Percentiles rank a stretch among this genome's conserved stretches.
Evolutionary conservation across 1,140 invertebrate species (phyloP).

Genomic region (Drosophila miranda): DNA sequence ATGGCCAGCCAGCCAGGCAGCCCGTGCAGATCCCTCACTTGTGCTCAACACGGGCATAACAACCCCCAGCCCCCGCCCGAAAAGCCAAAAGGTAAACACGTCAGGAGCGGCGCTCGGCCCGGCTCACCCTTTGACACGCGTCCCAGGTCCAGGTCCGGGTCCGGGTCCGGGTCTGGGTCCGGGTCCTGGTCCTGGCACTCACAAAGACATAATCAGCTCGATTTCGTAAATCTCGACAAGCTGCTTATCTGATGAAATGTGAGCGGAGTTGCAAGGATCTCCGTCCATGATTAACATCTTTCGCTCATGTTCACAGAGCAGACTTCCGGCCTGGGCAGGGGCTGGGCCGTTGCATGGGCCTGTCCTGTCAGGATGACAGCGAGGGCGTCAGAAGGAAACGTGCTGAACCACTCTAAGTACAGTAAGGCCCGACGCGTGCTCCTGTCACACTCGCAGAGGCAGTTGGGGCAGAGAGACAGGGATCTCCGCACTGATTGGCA

Average conservation of each 20-base stretch:
- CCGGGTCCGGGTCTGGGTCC: conserved; percentile 1
- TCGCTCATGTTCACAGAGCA: conserved; percentile 28
- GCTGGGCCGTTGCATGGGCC: background rate
- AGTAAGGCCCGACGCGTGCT: conserved; percentile 66
- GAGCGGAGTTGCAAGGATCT: conserved; percentile 67
- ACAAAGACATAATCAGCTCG: conserved; percentile 75
- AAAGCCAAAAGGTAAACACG: conserved; percentile 77
- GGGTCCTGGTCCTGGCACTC: conserved; percentile 18
- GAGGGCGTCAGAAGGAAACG: conserved; percentile 40
- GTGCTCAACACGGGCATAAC: conserved; percentile 21
- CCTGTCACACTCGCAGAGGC: conserved; percentile 43
- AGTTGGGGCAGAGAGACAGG: conserved; percentile 1
- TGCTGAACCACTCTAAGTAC: conserved; percentile 55
- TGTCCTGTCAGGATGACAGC: conserved; percentile 67
- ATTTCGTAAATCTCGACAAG: conserved; percentile 81
- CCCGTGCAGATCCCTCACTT: conserved; percentile 20
- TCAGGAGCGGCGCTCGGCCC: conserved; percentile 9
- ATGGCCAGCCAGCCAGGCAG: conserved; percentile 13
- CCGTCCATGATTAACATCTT: conserved; percentile 70
- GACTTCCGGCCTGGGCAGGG: conserved; percentile 44
- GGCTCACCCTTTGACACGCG: conserved; percentile 69
- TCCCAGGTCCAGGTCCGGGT: background rate
- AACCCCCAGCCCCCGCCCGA: conserved; percentile 9
- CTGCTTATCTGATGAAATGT: conserved; percentile 80
- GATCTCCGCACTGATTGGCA: conserved; percentile 60